Percentiles rank a stretch among this genome's conserved stretches.
phyloP scores from a whole-genome alignment of 35 echinoderm and acorn worm species.

The Apostichopus japonicus region DNA sequence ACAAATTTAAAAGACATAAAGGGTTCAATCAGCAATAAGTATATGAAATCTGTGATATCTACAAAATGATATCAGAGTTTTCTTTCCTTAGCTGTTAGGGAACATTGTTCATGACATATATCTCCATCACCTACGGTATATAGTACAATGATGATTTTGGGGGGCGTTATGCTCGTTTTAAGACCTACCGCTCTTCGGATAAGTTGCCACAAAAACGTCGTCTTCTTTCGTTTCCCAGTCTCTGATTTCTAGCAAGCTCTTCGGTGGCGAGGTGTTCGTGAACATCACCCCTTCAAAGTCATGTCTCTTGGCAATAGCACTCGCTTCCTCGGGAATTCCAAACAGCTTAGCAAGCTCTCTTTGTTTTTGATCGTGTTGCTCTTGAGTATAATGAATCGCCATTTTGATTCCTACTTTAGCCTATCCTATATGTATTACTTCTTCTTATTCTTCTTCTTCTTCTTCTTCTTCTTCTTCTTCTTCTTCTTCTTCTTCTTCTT shows the following conservation, averaged over 20 bases:
- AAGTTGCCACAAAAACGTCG: slow-evolving; percentile 9
- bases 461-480: neutral
- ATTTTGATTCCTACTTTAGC: neutral
- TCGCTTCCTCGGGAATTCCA: neutral
- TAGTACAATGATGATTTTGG: too few relatives aligned
- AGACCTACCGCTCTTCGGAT: slow-evolving; percentile 28
- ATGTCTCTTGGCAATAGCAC: neutral
- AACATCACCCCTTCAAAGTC: slow-evolving; percentile 27
- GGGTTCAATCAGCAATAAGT: too few relatives aligned
- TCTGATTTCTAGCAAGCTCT: neutral
- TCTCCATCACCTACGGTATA: too few relatives aligned
- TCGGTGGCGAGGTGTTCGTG: neutral
- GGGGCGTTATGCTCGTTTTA: too few relatives aligned
- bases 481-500: neutral
- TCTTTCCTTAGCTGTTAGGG: too few relatives aligned
- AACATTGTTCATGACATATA: too few relatives aligned
- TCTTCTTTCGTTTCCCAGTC: slow-evolving; percentile 18
- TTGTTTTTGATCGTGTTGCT: neutral
- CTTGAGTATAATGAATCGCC: neutral
- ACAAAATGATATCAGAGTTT: too few relatives aligned
- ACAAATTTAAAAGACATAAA: too few relatives aligned
- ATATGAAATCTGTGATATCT: too few relatives aligned
- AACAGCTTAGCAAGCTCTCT: neutral
- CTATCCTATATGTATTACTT: neutral
- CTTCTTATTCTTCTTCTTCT: neutral